Evolutionary conservation across 2,797 vertebrate genomes (phyloP).

Genomic region (Siniperca scherzeri): DNA sequence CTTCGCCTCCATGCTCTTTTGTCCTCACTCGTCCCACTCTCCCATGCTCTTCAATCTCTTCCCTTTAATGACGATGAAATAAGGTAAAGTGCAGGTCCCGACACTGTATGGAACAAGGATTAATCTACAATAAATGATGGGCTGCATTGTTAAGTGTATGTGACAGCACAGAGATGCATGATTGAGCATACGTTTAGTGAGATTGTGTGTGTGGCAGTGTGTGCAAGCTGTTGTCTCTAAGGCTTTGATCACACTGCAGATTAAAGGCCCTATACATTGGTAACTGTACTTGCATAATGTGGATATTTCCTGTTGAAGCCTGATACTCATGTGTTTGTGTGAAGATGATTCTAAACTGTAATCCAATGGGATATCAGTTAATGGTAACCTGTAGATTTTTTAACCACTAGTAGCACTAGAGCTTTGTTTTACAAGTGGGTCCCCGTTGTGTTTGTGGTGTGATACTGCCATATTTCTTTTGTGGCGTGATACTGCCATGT

Average conservation of each 20-base stretch:
- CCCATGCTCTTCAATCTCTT: conserved; percentile 43
- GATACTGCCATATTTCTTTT: background rate
- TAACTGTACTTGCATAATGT: background rate
- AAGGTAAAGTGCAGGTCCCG: conserved; percentile 68
- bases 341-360: background rate
- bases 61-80: conserved; percentile 65
- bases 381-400: background rate
- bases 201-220: conserved; percentile 24
- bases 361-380: background rate
- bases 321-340: background rate
- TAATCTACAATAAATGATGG: conserved; percentile 76
- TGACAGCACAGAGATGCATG: conserved; percentile 72
- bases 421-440: background rate
- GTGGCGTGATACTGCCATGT: no score
- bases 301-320: background rate
- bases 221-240: conserved; percentile 29
- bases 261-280: conserved; percentile 20
- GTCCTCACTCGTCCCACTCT: conserved; percentile 33
- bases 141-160: conserved; percentile 70
- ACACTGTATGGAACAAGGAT: conserved; percentile 58
- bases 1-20: conserved; percentile 36
- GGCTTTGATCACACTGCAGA: conserved; percentile 24
- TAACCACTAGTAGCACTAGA: background rate
- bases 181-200: conserved; percentile 67
- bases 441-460: background rate